Evolutionary conservation across 1,140 invertebrate genomes (phyloP), one percentile per base, ranked within the genome.

Genomic region (Zaprionus tsacasi): DNA sequence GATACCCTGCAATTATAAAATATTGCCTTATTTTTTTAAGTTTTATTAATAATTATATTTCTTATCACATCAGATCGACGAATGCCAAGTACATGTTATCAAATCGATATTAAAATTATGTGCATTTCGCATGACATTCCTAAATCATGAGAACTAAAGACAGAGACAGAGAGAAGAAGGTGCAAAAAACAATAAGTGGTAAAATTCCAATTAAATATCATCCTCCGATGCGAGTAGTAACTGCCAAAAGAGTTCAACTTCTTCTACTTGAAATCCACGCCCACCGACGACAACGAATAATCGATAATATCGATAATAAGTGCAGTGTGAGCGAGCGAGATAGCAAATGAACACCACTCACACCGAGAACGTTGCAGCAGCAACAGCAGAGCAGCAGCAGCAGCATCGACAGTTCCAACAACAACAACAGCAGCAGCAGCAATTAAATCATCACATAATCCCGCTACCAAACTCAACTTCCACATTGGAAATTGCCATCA

Each of bases 101-200:
- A 55, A 54, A 70, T 72, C 78, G 69, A 88, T 88, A 83, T 88
- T 83, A 75, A 30, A 30, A 88, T 83, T 88, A 66, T 81, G 78
- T 88, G 83, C 80, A 88, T 88, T 88, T 88, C 77, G 77, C 83
- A 74, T 57, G 78, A 87, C 82, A 87, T 87, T 87, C 82, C 83
- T 68, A 72, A 64, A 88, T 54, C 21, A 36, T 5, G 33, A 55
- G 35, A 17, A 56, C 50, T 21, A 48, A 27, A 57, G 21, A 68
- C 15, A 33, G 54, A 15, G 54, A 8, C 12, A 25, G 50, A 66
- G 30, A 59, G 40, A 55, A 17, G 55, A 43, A 48, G 38, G 45
- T 63, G 45, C 45, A 50, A 50, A 15, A n/a, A 45, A 45, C n/a
- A 45, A 15, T 15, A 15, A 50, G 45, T 50, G 7, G 17, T 21